These are phyloP conservation scores for Heliconius hewitsoni DNA, from an alignment of 1,140 invertebrate species.

Conservation along the genomic window DNA sequence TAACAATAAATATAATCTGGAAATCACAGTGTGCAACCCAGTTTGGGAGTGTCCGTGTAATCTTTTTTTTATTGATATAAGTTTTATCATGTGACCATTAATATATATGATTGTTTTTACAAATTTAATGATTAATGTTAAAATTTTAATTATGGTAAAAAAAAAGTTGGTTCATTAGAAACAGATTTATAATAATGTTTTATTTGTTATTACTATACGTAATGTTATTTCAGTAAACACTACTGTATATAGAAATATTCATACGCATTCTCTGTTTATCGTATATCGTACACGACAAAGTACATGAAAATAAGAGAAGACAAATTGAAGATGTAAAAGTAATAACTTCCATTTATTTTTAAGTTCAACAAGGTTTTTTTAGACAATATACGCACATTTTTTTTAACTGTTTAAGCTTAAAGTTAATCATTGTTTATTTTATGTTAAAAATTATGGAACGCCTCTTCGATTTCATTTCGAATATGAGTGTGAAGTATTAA, in stretches of 20 bases:
- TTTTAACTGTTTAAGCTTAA: not conserved
- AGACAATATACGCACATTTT: not conserved
- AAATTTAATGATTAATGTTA: not conserved
- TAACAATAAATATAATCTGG: conserved; percentile 70
- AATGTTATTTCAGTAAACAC: too few relatives aligned
- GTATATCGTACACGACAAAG: too few relatives aligned
- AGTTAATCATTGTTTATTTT: not conserved
- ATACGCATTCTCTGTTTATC: too few relatives aligned
- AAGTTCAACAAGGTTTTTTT: too few relatives aligned
- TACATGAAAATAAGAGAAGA: too few relatives aligned
- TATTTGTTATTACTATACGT: too few relatives aligned
- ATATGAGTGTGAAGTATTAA: conserved; percentile 36
- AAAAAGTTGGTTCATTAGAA: too few relatives aligned
- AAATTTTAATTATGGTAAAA: too few relatives aligned
- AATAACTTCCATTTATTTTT: too few relatives aligned
- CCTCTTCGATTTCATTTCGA: conserved; percentile 21
- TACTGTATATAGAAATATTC: too few relatives aligned
- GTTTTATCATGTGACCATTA: not conserved
- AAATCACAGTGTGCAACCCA: conserved; percentile 42
- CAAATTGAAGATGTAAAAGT: too few relatives aligned
- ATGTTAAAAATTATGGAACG: not conserved
- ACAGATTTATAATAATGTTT: too few relatives aligned
- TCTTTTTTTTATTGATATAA: conserved; percentile 2
- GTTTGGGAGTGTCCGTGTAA: conserved; percentile 26
- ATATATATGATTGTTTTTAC: not conserved